A percentile compares a stretch with the other conserved stretches of the same genome.
Conservation (phyloP, 2,113 vertebrate genomes). For the Pseudorasbora parva region DNA sequence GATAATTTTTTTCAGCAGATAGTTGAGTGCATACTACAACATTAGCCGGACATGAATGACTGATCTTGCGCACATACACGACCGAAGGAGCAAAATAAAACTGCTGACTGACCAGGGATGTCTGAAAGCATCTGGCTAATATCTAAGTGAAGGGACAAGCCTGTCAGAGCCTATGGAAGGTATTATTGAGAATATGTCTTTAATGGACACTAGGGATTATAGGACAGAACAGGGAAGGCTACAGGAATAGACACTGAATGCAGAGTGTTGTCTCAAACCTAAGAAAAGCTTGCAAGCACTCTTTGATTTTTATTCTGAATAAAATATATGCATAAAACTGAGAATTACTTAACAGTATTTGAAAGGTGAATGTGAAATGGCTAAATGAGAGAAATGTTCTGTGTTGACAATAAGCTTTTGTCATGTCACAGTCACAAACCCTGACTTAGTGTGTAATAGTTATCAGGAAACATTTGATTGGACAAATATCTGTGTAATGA, state of each 20-base stretch:
- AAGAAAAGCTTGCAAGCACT: not conserved
- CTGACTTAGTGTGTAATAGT: not conserved
- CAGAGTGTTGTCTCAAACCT: slow-evolving; percentile 10
- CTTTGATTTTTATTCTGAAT: not conserved
- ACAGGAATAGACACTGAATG: slow-evolving; percentile 27
- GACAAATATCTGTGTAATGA: not conserved
- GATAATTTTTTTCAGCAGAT: no score
- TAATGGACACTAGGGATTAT: slow-evolving; percentile 42
- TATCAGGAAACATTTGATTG: not conserved
- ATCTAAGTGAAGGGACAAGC: slow-evolving; percentile 41
- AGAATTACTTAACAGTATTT: not conserved
- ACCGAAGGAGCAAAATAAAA: slow-evolving; percentile 20
- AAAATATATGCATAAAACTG: not conserved
- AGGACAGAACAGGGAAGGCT: slow-evolving; percentile 18
- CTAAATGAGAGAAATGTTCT: not conserved
- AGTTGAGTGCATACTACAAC: slow-evolving; percentile 31
- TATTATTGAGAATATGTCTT: slow-evolving; percentile 36
- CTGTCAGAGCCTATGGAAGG: slow-evolving; percentile 33
- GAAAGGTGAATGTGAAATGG: not conserved
- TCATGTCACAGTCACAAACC: not conserved
- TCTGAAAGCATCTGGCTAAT: slow-evolving; percentile 45
- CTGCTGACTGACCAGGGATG: slow-evolving; percentile 44
- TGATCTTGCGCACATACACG: not conserved
- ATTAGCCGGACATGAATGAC: not conserved
- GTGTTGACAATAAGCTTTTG: not conserved